Conservation (phyloP, 2,888 invertebrate genomes). For the Drosophila imparisetae region DNA sequence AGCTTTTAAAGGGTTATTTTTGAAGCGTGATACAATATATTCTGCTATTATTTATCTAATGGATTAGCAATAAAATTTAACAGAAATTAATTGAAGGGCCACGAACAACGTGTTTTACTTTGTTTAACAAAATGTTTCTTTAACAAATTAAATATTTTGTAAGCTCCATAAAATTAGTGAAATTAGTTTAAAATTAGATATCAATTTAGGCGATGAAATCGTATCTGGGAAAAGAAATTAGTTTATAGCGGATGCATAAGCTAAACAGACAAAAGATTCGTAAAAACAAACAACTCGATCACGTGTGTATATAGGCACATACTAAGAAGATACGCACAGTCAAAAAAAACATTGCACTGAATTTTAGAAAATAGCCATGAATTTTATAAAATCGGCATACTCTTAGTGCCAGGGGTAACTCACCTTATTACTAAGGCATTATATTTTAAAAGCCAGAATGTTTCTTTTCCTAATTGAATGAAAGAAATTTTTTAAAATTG, state of each 20-base stretch:
- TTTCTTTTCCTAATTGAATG: neutral
- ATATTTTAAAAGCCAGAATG: neutral
- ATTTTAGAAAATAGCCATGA: neutral
- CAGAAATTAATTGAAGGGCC: neutral
- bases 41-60: neutral
- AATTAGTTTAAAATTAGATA: conserved; percentile 41
- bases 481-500: neutral
- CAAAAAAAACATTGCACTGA: neutral
- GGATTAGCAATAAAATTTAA: neutral
- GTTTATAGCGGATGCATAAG: conserved; percentile 43
- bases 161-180: neutral
- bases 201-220: conserved; percentile 29
- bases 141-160: conserved; percentile 11
- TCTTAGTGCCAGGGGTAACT: neutral
- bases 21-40: neutral
- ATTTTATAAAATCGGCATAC: neutral
- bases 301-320: too few relatives aligned
- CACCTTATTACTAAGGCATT: neutral
- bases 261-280: conserved; percentile 28
- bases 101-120: neutral
- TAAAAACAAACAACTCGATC: conserved; percentile 10
- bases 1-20: neutral
- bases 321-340: neutral
- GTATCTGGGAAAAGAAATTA: conserved; percentile 13
- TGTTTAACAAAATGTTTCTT: conserved; percentile 1